phyloP scores from a whole-genome alignment of 2,797 vertebrate genomes.

The Hippopotamyrus pictus region DNA sequence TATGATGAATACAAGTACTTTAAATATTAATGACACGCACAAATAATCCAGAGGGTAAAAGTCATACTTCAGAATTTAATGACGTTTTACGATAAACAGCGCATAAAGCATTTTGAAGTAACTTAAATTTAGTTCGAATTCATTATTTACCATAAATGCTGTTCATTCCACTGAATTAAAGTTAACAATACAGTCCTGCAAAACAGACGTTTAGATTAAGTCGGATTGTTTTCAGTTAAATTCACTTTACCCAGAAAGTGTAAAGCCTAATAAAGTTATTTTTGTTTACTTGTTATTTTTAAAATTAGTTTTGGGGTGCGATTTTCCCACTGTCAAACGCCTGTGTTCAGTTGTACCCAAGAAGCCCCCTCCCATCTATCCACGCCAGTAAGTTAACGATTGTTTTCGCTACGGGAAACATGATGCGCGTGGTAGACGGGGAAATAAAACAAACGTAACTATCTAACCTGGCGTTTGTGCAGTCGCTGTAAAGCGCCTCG shows the following conservation, averaged over 20 bases:
- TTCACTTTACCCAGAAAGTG: not conserved
- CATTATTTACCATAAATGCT: not conserved
- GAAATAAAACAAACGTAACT: slow-evolving; percentile 5
- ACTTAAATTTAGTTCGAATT: not conserved
- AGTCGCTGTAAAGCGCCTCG: slow-evolving; percentile 87
- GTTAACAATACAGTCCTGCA: not conserved
- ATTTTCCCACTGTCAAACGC: slow-evolving; percentile 3
- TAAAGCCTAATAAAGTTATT: not conserved
- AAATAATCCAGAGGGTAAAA: not conserved
- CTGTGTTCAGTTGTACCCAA: not conserved
- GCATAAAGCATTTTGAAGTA: not conserved
- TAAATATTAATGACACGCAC: not conserved
- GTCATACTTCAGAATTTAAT: not conserved
- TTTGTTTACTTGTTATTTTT: not conserved
- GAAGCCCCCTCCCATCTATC: not conserved
- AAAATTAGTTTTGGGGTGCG: not conserved
- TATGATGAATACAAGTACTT: not conserved
- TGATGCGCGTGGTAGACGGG: not conserved
- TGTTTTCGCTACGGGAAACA: not conserved
- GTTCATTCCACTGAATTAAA: not conserved
- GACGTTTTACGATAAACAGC: not conserved
- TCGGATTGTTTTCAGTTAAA: not conserved
- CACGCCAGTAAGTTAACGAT: not conserved
- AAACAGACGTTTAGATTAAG: not conserved
- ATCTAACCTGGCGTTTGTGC: slow-evolving; percentile 82